Conservation (phyloP, 2,888 invertebrate species). For the Eugnorisma glareosa region DNA sequence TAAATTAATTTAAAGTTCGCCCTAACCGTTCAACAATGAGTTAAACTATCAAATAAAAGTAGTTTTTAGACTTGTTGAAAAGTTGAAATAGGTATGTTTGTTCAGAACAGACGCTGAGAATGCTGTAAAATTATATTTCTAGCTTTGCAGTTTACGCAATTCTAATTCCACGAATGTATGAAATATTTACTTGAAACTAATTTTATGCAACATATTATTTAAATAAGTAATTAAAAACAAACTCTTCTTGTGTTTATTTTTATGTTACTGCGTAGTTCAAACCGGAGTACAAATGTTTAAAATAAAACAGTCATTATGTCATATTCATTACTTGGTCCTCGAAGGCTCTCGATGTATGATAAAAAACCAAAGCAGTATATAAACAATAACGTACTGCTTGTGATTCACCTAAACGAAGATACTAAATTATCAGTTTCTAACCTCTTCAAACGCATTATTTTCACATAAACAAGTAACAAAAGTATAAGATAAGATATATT, state of each 20-base stretch:
- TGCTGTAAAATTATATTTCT: neutral
- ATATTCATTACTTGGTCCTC: neutral
- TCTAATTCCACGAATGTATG: neutral
- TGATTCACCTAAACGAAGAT: too few relatives aligned
- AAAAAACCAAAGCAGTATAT: neutral
- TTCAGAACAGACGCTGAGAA: neutral
- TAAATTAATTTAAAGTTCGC: neutral
- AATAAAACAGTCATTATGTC: neutral
- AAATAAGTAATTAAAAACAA: slow-evolving; percentile 13
- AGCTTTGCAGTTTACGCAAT: neutral
- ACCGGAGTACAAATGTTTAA: neutral
- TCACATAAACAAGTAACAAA: too few relatives aligned
- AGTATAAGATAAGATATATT: too few relatives aligned
- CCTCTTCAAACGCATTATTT: too few relatives aligned
- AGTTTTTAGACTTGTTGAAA: neutral
- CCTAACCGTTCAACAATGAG: neutral
- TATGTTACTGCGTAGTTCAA: neutral
- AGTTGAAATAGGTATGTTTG: neutral
- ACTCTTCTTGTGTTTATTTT: neutral
- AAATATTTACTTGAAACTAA: slow-evolving; percentile 8
- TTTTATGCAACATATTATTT: neutral
- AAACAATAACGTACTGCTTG: too few relatives aligned
- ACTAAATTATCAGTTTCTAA: too few relatives aligned
- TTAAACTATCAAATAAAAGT: neutral
- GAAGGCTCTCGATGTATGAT: neutral